Evolutionary conservation across 2,888 invertebrate genomes (phyloP), one percentile per base, ranked within the genome.

Genomic region (Geophilus truncorum): DNA sequence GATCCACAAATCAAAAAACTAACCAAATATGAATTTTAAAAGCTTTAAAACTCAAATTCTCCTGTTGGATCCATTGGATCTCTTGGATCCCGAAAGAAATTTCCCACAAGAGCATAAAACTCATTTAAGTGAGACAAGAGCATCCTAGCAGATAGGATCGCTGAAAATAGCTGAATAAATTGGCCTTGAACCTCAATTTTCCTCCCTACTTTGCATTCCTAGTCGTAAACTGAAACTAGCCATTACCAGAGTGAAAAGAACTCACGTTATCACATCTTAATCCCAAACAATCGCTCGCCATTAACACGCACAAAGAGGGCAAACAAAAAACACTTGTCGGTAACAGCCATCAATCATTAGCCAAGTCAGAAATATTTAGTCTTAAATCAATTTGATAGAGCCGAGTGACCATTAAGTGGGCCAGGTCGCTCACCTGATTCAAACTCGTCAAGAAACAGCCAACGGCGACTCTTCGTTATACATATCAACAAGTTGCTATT

Each of bases 361-460:
- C 10, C 3, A 18, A 21, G 21, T 57, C 57, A 57, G 21, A 57
- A 57, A 45, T 57, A 57, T 57, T 57, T 21, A 57, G 57, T 21
- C 57, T 57, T 57, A 57, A 57, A 57, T 57, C 57, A 57, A 57
- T 57, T 57, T 57, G 57, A 57, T 57, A 57, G 57, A 23, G 57
- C 57, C 12, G 57, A 57, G 21, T 57, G 57, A 57, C 57, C 57
- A 57, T 23, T 57, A 57, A 57, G 57, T 57, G 57, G 57, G 57
- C 57, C 57, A 57, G 57, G 57, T 57, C 57, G 23, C 57, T 57
- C 57, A 57, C 18, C 57, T 21, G 18, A 3, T 21, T 57, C 57
- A 57, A 57, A 57, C 21, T 57, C 23, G 21, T 57, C 57, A 21
- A 57, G 12, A 45, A 23, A 21, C 21, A 57, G 57, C 57, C 57